Evolutionary conservation across 1,140 invertebrate species (phyloP), one percentile per base, ranked within the genome.

Genomic region (Drosophila subpulchrella): DNA sequence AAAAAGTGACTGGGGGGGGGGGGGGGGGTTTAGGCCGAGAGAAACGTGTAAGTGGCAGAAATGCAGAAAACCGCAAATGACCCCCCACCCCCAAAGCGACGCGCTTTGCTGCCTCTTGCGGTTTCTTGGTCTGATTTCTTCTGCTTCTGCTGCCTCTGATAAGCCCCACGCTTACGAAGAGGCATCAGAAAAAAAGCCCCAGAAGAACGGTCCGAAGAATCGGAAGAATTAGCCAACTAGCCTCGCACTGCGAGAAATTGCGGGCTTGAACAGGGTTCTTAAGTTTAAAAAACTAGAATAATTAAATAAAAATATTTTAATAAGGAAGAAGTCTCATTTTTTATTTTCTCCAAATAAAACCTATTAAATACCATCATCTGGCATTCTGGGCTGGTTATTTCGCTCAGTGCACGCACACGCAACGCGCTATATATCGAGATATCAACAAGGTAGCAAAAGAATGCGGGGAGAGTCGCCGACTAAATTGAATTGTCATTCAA

Each of bases 21-120:
- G 2, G 7, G 11, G 0, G 32, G 13, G 10, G 30, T 7, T 4
- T 13, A 34, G 56, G 57, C 42, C 34, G 39, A 36, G 63, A 51
- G 50, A 78, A 68, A 48, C 78, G 72, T 67, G 38, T 46, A 63
- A 62, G 46, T 62, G 68, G 50, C 72, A 67, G 63, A 79, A 78
- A 81, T 78, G 82, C 78, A 72, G 67, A 86, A 88, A 79, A 88
- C 79, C 83, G 75, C 83, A 88, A 79, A 72, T 54, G 47, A 44
- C 15, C 27, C 41, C 47, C 8, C 47, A 32, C 47, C n/a, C 27
- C 47, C n/a, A 11, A 63, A 54, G 60, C 76, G 84, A 88, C 80
- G 72, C 84, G 83, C 71, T 89, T 88, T 80, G 79, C 53, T 88
- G 76, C 75, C 73, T 76, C 34, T 75, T 75, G 73, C 72, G 73